A percentile compares a stretch with the other conserved stretches of the same genome.
Conservation (phyloP, 2,113 vertebrate species). For the Vimba vimba region DNA sequence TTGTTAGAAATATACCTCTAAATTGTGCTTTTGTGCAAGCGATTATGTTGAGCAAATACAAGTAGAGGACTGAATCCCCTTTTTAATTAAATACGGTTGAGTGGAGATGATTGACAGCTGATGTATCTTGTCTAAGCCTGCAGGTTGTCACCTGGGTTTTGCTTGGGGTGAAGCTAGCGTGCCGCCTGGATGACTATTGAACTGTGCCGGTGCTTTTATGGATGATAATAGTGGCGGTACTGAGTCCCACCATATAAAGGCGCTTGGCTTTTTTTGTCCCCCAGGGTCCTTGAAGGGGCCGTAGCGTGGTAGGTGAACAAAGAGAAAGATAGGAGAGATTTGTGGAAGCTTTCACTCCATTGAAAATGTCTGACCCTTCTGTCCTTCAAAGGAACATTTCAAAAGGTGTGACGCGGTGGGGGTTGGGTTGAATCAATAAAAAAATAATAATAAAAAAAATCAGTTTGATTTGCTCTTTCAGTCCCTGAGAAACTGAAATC, state of each 20-base stretch:
- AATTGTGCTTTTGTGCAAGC: constrained; percentile 27
- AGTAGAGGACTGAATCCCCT: neutral
- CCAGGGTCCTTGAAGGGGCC: constrained; percentile 15
- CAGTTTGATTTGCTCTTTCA: neutral
- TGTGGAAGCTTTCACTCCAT: neutral
- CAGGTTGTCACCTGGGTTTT: constrained; percentile 49
- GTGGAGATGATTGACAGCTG: constrained; percentile 56
- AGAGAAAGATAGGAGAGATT: constrained; percentile 47
- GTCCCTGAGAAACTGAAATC: neutral
- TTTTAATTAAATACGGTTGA: constrained; percentile 60
- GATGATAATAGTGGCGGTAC: constrained; percentile 59
- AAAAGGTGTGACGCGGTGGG: neutral
- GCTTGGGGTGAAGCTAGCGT: constrained; percentile 28
- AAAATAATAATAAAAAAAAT: neutral
- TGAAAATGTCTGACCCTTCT: constrained; percentile 38
- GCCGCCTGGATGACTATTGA: constrained; percentile 57
- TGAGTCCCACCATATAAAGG: constrained; percentile 31
- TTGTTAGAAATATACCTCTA: constrained; percentile 31
- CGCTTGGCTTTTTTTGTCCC: constrained; percentile 23
- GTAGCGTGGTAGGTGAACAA: constrained; percentile 48
- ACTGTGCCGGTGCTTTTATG: constrained; percentile 48
- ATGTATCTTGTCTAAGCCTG: constrained; percentile 39
- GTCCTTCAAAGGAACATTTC: constrained; percentile 33
- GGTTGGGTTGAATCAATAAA: neutral
- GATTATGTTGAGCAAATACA: neutral